Base-by-base conservation (phyloP, 2,797 vertebrate genomes). In the Microcaecilia unicolor region DNA sequence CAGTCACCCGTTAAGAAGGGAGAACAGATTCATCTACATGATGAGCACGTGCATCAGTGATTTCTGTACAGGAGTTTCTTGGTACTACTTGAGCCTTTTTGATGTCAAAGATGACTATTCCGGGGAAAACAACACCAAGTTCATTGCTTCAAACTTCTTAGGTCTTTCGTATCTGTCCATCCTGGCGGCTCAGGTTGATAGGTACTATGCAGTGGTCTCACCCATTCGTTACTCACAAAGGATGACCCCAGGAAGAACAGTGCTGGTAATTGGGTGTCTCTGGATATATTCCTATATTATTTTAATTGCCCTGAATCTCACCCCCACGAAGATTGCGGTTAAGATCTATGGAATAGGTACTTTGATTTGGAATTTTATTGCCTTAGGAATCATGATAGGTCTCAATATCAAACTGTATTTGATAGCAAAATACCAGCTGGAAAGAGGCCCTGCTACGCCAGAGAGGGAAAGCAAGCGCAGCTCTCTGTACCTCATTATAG, bases 1-100 rank as follows among this genome's bases (percentile, higher is more conserved):
- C 8, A 66, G 61, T 61, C 9, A 37, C 34, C 57, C 72, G n/a
- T 69, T 86, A 37, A 76, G 72, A 40, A 39, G 22, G 4, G 72
- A 86, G 63, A 85, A 84, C 60, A 76, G 82, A 44, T 81, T 81
- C 59, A 67, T 88, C 73, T 87, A 84, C 68, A 86, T 88, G 84
- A 44, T 86, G 44, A 87, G 83, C 62, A 83, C 83, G 8, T 84
- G 84, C 37, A 7, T 73, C 28, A 86, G 85, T 26, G 84, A 88
- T 69, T 40, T 78, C 24, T 80, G 84, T 44, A 61, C 70, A 1
- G 85, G 84, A 3, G 64, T 78, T 10, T 76, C 81, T 1, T 86
- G 83, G 32, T 87, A 78, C 37, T 86, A 86, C 22, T 65, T 48
- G 0, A 83, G 81, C 1, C 66, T 72, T 7, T 28, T 87, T 3